Evolutionary conservation across 2,888 invertebrate species (phyloP), one percentile per base, ranked within the genome.

Genomic region (Euplagia quadripunctaria): DNA sequence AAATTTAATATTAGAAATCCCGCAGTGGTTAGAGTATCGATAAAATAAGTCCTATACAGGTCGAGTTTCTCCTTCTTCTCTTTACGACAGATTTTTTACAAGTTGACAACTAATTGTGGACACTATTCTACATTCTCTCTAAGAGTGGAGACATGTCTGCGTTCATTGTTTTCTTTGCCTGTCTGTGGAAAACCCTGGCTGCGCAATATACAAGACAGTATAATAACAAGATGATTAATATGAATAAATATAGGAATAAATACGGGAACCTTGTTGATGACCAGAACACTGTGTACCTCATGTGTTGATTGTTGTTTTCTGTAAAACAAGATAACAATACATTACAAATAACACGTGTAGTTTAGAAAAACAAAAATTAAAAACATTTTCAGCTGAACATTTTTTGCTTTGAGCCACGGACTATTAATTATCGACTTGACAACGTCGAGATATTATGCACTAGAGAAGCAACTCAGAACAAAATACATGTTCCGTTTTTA

Each of bases 221-320:
- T 0, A 85, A 4, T 9, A 82, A 17, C 0, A 85, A 63, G 4
- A 87, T 70, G 5, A 85, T 52, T 12, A 90, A 81, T 63, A 96
- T 85, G 6, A 90, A 86, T 70, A 96, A 79, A 82, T 98, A 98
- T 68, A 96, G 86, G 71, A 89, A 91, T 41, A 98, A 92, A 85
- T 97, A 96, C 0, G 95, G 93, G 87, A 98, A 98, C 86, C 98
- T 96, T 78, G 96, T 94, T 69, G 98, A 97, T 58, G 97, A 96
- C 98, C 98, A 98, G 73, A 98, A 95, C 55, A 98, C 97, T n/a
- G 97, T 97, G 91, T 98, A 98, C 70, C 96, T 96, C 82, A 97
- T 83, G 52, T 94, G 91, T 80, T 96, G 96, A 77, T 96, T 96
- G 88, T 93, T 92, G 80, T 95, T 94, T 89, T 97, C 97, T 97